Base-by-base conservation (phyloP, 1,140 invertebrate genomes). In the Caenorhabditis tropicalis region DNA sequence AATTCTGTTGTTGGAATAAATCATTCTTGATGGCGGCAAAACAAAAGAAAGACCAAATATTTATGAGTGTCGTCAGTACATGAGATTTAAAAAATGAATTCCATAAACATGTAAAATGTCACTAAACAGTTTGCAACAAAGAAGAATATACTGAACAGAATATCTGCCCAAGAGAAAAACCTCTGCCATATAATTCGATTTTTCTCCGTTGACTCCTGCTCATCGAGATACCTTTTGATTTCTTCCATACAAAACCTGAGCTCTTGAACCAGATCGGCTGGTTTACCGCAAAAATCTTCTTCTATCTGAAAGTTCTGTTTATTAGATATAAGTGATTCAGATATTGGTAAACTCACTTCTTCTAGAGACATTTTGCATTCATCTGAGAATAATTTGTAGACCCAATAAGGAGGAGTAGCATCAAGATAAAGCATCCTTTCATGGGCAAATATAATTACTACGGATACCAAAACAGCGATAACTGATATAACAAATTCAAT, bases 341-440 rank as follows among this genome's bases (percentile, higher is more conserved):
- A 3, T 10, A 27, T 12, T 19, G 53, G 21, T 1, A 19, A 19
- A 46, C 65, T 74, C n/a, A 74, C 65, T 74, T 74, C 65, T 74
- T 74, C 65, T 1, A 81, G 70, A 7, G 82, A 49, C 31, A 70
- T 56, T 43, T 81, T 81, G 36, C 39, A 33, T 21, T 82, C 81
- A 53, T 82, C 81, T 6, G 46, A 43, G 24, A 85, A 82, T n/a
- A 82, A 46, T 36, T 81, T 85, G 24, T 36, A 48, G 16, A 85
- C 53, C 53, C 80, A 85, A 29, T 49, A 29, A 5, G 84, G 84
- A 19, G 84, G 84, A 27, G 60, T 51, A 36, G 39, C 53, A 33
- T 65, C 49, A 21, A 85, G 53, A 46, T 85, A 85, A 19, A 82
- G 58, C 29, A 82, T 82, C 27, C 84, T 82, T 46, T 85, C 84